Conservation (phyloP, 2,113 vertebrate species). For the Prunella himalayana region DNA sequence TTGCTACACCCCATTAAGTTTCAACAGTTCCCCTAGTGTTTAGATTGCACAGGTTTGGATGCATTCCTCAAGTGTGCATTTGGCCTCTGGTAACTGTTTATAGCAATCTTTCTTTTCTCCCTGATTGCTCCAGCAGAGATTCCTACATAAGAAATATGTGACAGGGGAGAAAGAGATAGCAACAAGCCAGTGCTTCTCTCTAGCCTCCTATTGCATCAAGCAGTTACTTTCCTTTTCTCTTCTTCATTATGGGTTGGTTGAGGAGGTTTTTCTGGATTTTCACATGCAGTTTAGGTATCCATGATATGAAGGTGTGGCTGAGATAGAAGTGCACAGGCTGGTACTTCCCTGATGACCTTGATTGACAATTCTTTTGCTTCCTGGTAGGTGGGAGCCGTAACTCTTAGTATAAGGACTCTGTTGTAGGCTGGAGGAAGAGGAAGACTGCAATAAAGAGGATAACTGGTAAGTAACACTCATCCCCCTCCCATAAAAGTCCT, state of each 20-base stretch:
- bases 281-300: not conserved
- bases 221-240: not conserved
- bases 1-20: not conserved
- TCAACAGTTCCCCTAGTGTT: not conserved
- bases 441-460: constrained; percentile 34
- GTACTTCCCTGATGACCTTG: not conserved
- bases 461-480: constrained; percentile 51
- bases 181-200: not conserved
- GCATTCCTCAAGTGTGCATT: not conserved
- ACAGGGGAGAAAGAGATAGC: not conserved
- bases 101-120: not conserved
- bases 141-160: not conserved
- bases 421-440: constrained; percentile 67
- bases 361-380: constrained; percentile 71
- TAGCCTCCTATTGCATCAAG: not conserved
- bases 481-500: not conserved
- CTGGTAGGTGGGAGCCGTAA: constrained; percentile 67
- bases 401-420: constrained; percentile 65
- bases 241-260: not conserved
- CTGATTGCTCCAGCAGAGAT: not conserved
- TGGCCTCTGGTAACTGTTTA: not conserved
- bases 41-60: not conserved
- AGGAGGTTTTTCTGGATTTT: not conserved
- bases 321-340: not conserved
- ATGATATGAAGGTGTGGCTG: not conserved